Percentiles rank a stretch among this genome's conserved stretches.
Evolutionary conservation across 2,797 vertebrate species (phyloP).

Genomic region (Bothrops alternatus): DNA sequence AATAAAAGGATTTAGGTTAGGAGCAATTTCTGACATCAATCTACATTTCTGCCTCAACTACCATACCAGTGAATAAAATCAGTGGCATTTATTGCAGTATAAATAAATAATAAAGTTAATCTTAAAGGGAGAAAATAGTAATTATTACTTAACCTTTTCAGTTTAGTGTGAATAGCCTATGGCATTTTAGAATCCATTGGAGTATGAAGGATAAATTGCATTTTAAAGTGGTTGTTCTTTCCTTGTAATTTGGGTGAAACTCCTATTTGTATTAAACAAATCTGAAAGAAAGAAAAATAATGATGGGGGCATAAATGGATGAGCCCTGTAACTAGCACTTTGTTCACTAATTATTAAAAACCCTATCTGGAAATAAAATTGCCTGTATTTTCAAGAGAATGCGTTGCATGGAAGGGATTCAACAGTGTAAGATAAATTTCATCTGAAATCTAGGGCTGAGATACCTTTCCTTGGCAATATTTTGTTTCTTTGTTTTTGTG

Average conservation of each 20-base stretch:
- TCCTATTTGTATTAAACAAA: conserved; percentile 13
- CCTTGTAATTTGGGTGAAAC: conserved; percentile 33
- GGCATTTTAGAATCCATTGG: conserved; percentile 28
- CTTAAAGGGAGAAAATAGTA: conserved; percentile 42
- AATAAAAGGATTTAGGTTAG: neutral
- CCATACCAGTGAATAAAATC: conserved; percentile 39
- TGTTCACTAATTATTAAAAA: neutral
- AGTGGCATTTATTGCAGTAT: conserved; percentile 38
- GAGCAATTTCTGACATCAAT: conserved; percentile 31
- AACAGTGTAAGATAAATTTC: neutral
- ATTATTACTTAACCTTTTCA: conserved; percentile 38
- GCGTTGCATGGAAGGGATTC: neutral
- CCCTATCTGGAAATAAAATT: neutral
- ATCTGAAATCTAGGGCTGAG: neutral
- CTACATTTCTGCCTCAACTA: neutral
- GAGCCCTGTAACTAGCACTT: neutral
- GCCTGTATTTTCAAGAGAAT: neutral
- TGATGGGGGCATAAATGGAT: neutral
- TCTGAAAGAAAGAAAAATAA: neutral
- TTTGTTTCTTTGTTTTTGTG: neutral
- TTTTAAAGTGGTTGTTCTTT: conserved; percentile 39
- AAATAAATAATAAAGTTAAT: conserved; percentile 59
- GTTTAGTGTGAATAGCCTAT: conserved; percentile 33
- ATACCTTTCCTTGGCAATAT: neutral
- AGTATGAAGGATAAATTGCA: conserved; percentile 47